Base-by-base conservation (phyloP, 2,113 vertebrate species). In the Daphoenositta chrysoptera region DNA sequence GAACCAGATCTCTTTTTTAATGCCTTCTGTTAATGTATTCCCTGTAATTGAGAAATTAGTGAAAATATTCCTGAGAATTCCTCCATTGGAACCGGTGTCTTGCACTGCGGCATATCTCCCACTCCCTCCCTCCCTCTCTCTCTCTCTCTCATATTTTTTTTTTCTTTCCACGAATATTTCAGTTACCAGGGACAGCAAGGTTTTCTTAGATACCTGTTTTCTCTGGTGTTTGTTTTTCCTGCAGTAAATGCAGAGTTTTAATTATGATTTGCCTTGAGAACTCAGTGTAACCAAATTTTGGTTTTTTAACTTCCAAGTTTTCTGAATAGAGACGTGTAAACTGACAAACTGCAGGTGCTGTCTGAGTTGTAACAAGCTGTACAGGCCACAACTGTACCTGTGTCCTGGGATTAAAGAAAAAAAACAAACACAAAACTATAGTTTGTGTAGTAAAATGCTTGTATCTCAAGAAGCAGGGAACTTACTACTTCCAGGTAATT, bases 161-260 rank as follows among this genome's bases (percentile, higher is more conserved):
- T 87, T 78, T 15, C 20, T 61, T 60, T 56, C 23, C 22, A 71
- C 6, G 4, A 45, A 61, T 28, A 58, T 58, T 68, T 83, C 64
- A 76, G 37, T 91, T 69, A 18, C n/a, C 64, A 42, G 44, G 26
- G 53, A 70, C 33, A 81, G 31, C 42, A 26, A 28, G 22, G 21
- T 68, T 86, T 92, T 91, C 47, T 75, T 61, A 65, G 50, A 45
- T 33, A 37, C 22, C n/a, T 87, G 61, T 33, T 58, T 80, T 79
- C 39, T 18, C 33, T 53, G 50, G 6, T 57, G 8, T 75, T 87
- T 94, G 47, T 65, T 91, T 73, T 70, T 58, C 56, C 90, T 61
- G n/a, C 40, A 86, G 45, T 84, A 72, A 90, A 69, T 90, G 71
- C 50, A 86, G 54, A 90, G 61, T 73, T 94, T 51, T 23, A 89